Evolutionary conservation across 2,888 invertebrate genomes (phyloP).

Genomic region (Coleophora flavipennella): DNA sequence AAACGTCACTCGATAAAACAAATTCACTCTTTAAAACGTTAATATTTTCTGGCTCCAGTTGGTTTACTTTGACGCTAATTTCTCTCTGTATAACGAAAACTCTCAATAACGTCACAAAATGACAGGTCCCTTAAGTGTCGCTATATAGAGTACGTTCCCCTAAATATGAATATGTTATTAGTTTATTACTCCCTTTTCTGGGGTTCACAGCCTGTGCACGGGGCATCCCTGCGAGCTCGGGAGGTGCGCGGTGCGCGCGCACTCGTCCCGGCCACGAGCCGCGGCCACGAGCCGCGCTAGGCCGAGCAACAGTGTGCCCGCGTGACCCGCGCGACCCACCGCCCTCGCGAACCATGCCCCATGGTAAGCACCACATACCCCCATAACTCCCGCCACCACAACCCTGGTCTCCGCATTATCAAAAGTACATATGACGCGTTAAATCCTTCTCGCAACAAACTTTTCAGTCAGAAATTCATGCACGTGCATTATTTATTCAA

Average conservation of each 20-base stretch:
- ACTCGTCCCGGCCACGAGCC: conserved; percentile 18
- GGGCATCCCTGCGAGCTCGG: not conserved
- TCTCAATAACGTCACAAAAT: no score
- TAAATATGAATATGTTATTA: no score
- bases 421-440: conserved; percentile 6
- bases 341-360: conserved; percentile 52
- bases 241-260: conserved; percentile 53
- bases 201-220: not conserved
- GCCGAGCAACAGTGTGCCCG: conserved; percentile 68
- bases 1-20: no score
- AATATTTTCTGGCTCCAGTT: no score
- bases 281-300: conserved; percentile 25
- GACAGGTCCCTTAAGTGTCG: no score
- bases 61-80: no score
- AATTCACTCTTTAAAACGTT: no score
- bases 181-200: no score
- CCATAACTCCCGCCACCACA: not conserved
- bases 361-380: conserved; percentile 48
- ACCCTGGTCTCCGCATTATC: conserved; percentile 3
- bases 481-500: conserved; percentile 56
- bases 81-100: no score
- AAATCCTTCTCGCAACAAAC: conserved; percentile 13
- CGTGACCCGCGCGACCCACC: conserved; percentile 53
- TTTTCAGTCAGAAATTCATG: conserved; percentile 49
- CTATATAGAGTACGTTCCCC: no score